These are phyloP conservation scores for Chiridota heheva DNA, from an alignment of 35 echinoderm and acorn worm genomes.

Conservation along the genomic window DNA sequence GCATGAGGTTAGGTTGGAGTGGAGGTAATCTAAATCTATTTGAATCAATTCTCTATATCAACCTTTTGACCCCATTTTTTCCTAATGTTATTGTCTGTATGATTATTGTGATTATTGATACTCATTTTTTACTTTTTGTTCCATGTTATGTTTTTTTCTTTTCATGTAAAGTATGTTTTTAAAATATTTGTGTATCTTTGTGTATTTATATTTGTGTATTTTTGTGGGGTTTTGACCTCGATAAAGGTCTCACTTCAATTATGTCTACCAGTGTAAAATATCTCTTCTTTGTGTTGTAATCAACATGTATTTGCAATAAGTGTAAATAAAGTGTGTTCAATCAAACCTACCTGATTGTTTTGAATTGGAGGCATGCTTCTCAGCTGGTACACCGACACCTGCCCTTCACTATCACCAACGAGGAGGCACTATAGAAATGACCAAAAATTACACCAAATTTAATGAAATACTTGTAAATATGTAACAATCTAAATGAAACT, in stretches of 20 bases:
- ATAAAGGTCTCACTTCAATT: not conserved
- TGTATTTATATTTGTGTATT: not conserved
- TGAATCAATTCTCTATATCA: too few species aligned
- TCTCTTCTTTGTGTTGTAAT: not conserved
- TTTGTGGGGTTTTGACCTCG: not conserved
- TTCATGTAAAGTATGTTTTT: not conserved
- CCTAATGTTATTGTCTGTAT: too few species aligned
- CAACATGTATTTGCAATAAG: too few species aligned
- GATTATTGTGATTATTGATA: too few species aligned
- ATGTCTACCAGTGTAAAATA: not conserved
- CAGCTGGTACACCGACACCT: slow-evolving; percentile 92
- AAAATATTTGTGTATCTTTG: not conserved
- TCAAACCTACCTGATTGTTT: slow-evolving; percentile 69
- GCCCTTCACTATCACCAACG: slow-evolving; percentile 96
- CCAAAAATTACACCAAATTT: not conserved
- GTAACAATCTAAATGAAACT: not conserved
- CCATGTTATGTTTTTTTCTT: too few species aligned
- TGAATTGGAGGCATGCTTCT: slow-evolving; percentile 78
- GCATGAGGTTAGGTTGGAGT: too few species aligned
- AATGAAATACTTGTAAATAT: slow-evolving; percentile 2
- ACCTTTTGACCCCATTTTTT: too few species aligned
- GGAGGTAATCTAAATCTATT: too few species aligned
- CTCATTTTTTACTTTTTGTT: too few species aligned
- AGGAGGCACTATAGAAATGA: slow-evolving; percentile 65
- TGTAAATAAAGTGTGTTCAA: not conserved